phyloP scores from a whole-genome alignment of 2,888 invertebrate genomes.

The Urechis unicinctus region DNA sequence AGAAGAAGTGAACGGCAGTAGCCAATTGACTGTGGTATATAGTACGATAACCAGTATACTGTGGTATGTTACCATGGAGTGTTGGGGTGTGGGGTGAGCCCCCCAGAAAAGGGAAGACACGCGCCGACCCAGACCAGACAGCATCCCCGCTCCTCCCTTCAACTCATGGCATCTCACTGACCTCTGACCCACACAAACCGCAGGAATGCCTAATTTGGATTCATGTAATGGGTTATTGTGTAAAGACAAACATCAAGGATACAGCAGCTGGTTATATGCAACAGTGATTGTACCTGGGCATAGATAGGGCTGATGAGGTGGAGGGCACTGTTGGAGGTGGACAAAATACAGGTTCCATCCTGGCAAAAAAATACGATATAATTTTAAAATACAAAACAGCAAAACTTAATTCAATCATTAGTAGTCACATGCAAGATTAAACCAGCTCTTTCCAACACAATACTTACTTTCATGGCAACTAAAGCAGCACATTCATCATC shows the following conservation, averaged over 20 bases:
- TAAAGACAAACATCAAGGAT: not conserved
- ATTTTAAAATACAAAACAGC: too few relatives aligned
- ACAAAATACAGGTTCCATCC: too few relatives aligned
- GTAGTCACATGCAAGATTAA: too few relatives aligned
- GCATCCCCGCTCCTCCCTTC: slow-evolving; percentile 49
- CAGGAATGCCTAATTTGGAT: not conserved
- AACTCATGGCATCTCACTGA: slow-evolving; percentile 50
- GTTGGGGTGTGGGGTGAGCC: slow-evolving; percentile 22
- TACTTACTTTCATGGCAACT: slow-evolving; percentile 36
- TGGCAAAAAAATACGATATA: too few relatives aligned
- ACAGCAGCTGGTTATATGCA: not conserved
- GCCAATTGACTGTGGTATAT: too few relatives aligned
- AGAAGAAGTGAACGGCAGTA: too few relatives aligned
- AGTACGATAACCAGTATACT: too few relatives aligned
- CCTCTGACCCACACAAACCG: slow-evolving; percentile 27
- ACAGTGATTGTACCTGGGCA: too few relatives aligned
- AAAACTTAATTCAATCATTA: too few relatives aligned
- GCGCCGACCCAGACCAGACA: slow-evolving; percentile 77
- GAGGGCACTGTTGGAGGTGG: too few relatives aligned
- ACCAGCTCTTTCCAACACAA: not conserved
- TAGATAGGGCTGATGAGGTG: too few relatives aligned
- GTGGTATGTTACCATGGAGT: too few relatives aligned
- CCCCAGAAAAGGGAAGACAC: slow-evolving; percentile 79
- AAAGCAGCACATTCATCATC: slow-evolving; percentile 52
- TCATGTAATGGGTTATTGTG: not conserved